Conservation (phyloP, 2,113 vertebrate genomes). For the Podarcis muralis region DNA sequence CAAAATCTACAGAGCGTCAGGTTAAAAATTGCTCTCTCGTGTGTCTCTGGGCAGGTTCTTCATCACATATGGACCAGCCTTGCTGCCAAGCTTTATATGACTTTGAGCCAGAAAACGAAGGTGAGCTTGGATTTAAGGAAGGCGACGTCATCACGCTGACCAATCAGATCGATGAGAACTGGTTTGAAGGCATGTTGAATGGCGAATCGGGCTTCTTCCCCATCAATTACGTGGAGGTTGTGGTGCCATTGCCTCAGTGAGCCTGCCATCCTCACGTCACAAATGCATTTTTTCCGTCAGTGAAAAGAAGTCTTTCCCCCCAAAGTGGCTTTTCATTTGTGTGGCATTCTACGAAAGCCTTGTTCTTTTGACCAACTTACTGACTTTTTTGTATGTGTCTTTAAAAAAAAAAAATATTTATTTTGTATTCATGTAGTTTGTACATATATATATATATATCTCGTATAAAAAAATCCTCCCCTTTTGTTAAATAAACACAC, state of each 20-base stretch:
- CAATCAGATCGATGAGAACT: conserved; percentile 95
- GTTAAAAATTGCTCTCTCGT: neutral
- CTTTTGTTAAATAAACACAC: conserved; percentile 65
- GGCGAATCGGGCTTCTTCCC: conserved; percentile 95
- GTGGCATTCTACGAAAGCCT: conserved; percentile 79
- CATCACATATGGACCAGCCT: conserved; percentile 84
- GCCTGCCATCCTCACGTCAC: neutral
- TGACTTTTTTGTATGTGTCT: conserved; percentile 78
- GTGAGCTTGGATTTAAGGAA: conserved; percentile 95
- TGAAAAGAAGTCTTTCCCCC: conserved; percentile 63
- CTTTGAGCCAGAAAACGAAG: conserved; percentile 94
- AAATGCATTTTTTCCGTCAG: conserved; percentile 64
- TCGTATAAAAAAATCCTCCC: conserved; percentile 47
- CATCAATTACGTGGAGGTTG: conserved; percentile 92
- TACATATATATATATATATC: conserved; percentile 43
- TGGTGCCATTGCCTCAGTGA: conserved; percentile 91
- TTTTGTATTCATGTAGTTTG: conserved; percentile 79
- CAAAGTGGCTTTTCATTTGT: conserved; percentile 63
- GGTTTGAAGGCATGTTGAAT: conserved; percentile 91
- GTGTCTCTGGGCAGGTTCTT: conserved; percentile 75
- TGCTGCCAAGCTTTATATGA: conserved; percentile 93
- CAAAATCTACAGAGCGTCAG: too few species aligned
- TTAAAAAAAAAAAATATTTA: conserved; percentile 83
- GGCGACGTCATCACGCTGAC: conserved; percentile 93
- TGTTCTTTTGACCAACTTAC: conserved; percentile 74